A percentile compares a stretch with the other conserved stretches of the same genome.
phyloP scores from a whole-genome alignment of 2,113 vertebrate genomes.

The Falco punctatus region DNA sequence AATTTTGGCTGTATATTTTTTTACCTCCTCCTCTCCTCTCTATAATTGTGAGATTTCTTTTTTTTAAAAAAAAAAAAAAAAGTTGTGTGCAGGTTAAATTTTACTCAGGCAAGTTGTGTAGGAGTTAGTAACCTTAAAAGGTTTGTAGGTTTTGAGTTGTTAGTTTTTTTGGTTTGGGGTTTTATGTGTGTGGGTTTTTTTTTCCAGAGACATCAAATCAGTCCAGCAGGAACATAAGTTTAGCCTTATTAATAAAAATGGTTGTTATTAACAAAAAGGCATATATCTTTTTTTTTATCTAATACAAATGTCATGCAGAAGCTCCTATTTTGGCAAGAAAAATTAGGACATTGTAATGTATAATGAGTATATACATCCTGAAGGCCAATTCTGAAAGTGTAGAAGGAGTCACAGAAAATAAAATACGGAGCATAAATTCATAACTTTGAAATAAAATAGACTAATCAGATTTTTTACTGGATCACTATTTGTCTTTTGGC shows the following conservation, averaged over 20 bases:
- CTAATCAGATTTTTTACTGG: background rate
- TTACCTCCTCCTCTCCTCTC: background rate
- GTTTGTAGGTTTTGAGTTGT: background rate
- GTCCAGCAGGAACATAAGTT: background rate
- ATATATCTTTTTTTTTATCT: background rate
- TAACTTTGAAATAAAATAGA: background rate
- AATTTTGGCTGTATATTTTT: background rate
- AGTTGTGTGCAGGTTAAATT: background rate
- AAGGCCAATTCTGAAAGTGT: background rate
- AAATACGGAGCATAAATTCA: background rate
- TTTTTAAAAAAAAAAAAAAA: background rate
- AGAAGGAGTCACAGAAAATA: background rate
- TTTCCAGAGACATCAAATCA: background rate
- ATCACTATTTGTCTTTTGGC: conserved; percentile 12
- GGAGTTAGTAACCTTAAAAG: background rate
- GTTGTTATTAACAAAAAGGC: background rate
- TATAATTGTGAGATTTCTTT: background rate
- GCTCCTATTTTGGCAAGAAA: background rate
- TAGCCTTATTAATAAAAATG: background rate
- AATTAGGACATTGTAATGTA: background rate
- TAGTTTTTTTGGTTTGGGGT: background rate
- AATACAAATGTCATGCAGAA: background rate
- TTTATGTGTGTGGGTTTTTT: background rate
- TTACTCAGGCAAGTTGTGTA: background rate
- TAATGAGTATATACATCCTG: background rate